Evolutionary conservation across 1,140 invertebrate species (phyloP), one percentile per base, ranked within the genome.

Genomic region (Polyergus mexicanus): DNA sequence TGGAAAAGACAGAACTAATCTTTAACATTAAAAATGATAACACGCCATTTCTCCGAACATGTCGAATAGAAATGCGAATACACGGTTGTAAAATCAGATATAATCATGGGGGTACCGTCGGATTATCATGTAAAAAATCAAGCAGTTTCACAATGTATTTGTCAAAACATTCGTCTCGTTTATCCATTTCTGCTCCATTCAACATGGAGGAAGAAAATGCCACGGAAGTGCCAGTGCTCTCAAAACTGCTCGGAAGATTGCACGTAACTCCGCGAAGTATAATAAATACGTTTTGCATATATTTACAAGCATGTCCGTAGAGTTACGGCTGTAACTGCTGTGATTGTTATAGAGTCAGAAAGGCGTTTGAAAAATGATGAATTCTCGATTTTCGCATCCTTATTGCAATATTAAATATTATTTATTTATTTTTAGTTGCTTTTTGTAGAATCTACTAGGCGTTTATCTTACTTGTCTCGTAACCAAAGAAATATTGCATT

Each of bases 231-330:
- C 78, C 25, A 74, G 47, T 66, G 35, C 19, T 83, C 41, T 44
- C 28, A 3, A 44, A 72, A 60, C 68, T 60, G 13, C 41, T 22
- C 16, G 47, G 16, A 83, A 72, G 54, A 83, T 38, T 54, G 54
- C 69, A 7, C 68, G 41, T 83, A 81, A 72, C 78, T 81, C 35
- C 41, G n/a, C 68, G 38, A 83, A 32, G 38, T 83, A 83, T 83
- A 74, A 74, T 83, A 83, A 83, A 83, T 83, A 83, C n/a, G 56
- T 56, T 74, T 83, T 74, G 68, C 78, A 60, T 74, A 83, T 83
- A 83, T 83, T 83, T 83, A 83, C 78, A 83, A 83, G 78, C 28
- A 47, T 44, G 10, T 63, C 25, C 38, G 11, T 74, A 44, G 54
- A 83, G 38, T 83, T 83, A 62, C 54, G 25, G 25, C 25, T 35